These are phyloP conservation scores for Pardalotus punctatus DNA, from an alignment of 2,113 vertebrate species.

Conservation along the genomic window DNA sequence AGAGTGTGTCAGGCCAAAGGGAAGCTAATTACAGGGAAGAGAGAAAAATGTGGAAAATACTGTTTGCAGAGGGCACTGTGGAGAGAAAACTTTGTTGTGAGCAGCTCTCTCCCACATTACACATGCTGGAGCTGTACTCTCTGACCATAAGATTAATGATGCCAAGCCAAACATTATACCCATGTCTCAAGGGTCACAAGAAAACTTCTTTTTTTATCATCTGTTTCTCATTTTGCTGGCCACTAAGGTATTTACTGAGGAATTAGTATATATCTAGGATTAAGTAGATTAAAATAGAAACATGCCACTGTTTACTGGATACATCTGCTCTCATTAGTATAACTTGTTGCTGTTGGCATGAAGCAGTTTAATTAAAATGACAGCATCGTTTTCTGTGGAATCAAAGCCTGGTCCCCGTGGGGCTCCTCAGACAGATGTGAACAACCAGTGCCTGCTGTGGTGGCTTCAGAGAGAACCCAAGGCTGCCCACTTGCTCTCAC, in stretches of 20 bases:
- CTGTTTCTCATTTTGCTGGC: slow-evolving; percentile 53
- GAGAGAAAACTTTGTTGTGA: slow-evolving; percentile 51
- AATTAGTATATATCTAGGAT: slow-evolving; percentile 54
- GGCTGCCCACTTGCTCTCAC: background rate
- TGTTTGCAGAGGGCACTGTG: slow-evolving; percentile 44
- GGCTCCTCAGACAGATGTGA: background rate
- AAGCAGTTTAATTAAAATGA: slow-evolving; percentile 33
- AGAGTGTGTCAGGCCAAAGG: slow-evolving; percentile 41
- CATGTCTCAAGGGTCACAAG: slow-evolving; percentile 50
- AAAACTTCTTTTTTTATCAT: slow-evolving; percentile 55
- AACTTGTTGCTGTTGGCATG: slow-evolving; percentile 55
- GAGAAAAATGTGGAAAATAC: slow-evolving; percentile 42
- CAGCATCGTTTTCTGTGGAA: background rate
- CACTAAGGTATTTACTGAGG: slow-evolving; percentile 48
- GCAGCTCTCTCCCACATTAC: slow-evolving; percentile 54
- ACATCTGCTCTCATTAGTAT: slow-evolving; percentile 59
- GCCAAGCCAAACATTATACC: slow-evolving; percentile 55
- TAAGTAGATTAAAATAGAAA: slow-evolving; percentile 61
- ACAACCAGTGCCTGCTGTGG: background rate
- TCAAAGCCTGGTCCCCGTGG: background rate
- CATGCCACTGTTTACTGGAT: slow-evolving; percentile 49
- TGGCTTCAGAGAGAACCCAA: background rate
- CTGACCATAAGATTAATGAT: slow-evolving; percentile 66
- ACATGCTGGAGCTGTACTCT: slow-evolving; percentile 54
- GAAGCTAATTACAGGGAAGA: slow-evolving; percentile 32